Base-by-base conservation (phyloP, 2,797 vertebrate genomes). In the Macropodus opercularis region DNA sequence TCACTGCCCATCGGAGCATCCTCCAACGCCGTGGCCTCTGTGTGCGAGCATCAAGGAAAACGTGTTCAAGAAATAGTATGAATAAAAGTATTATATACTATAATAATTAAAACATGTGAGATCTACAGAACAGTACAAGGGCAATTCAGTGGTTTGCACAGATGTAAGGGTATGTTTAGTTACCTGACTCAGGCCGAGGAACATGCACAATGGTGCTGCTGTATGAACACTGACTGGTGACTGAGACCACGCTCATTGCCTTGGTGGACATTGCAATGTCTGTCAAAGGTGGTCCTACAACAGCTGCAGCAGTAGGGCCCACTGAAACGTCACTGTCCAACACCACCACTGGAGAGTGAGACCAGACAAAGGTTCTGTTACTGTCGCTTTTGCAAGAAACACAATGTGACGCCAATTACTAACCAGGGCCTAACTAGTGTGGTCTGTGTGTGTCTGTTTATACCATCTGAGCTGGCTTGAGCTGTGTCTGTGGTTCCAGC, bases 141-240 rank as follows among this genome's bases (percentile, higher is more conserved):
- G 9, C 6, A 27, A 32, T n/a, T 19, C 22, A 59, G 34, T 43
- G 26, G 23, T 22, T 43, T 27, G 19, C 39, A 19, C 12, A 38
- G n/a, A 64, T 34, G 12, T 38, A 44, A 50, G 14, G 5, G n/a
- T n/a, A 12, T 17, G 14, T 47, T 43, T 19, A 32, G 15, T 23
- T 82, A 96, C 95, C 96, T 85, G 95, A 93, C 79, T 95, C 94
- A 0, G 93, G 94, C 55, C 93, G 94, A 0, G 94, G 94, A 31
- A 93, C 91, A 1, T 93, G 94, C n/a, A 94, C 94, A 5, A 93
- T 88, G 49, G 94, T 94, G 91, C 94, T 95, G 90, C 94, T 95
- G 90, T 93, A 95, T 63, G 94, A 95, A 89, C 94, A 94, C 85
- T 94, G 95, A 87, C 95, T 97, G 68, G 90, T 90, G 80, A 91